phyloP scores from a whole-genome alignment of 2,888 invertebrate genomes.

The Drosophila bunnanda region DNA sequence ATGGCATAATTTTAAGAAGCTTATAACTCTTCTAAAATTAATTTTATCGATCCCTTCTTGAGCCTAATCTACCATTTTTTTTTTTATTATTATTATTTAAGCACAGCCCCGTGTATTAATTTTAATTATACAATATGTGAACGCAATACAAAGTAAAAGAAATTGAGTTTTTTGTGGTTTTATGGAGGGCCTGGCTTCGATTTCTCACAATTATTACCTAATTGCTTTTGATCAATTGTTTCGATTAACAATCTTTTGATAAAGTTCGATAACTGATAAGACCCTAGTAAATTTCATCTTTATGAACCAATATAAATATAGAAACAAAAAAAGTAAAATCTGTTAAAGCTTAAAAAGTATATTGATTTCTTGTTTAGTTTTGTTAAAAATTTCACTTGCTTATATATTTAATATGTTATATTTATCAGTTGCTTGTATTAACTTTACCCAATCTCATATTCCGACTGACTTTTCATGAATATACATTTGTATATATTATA shows the following conservation, averaged over 20 bases:
- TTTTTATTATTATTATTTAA: constrained; percentile 29
- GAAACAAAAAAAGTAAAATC: not conserved
- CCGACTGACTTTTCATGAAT: constrained; percentile 7
- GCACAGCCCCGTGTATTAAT: constrained; percentile 25
- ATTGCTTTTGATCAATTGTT: not conserved
- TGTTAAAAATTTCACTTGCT: not conserved
- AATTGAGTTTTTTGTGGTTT: not conserved
- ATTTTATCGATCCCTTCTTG: not conserved
- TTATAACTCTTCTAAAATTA: constrained; percentile 10
- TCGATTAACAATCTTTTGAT: not conserved
- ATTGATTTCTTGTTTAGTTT: not conserved
- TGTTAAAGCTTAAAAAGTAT: not conserved
- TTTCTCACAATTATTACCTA: not conserved
- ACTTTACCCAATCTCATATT: not conserved
- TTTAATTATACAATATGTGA: constrained; percentile 19
- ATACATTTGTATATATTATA: constrained; percentile 15
- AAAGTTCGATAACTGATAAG: not conserved
- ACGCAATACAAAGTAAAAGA: constrained; percentile 20
- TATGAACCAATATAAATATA: not conserved
- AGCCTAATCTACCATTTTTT: not conserved
- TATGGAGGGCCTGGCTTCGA: not conserved
- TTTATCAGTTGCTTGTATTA: not conserved
- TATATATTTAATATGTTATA: not conserved
- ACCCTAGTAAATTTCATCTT: not conserved
- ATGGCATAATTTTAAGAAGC: constrained; percentile 23